These are phyloP conservation scores for Prosopocoilus inquinatus DNA, from an alignment of 2,888 invertebrate genomes.

Conservation along the genomic window DNA sequence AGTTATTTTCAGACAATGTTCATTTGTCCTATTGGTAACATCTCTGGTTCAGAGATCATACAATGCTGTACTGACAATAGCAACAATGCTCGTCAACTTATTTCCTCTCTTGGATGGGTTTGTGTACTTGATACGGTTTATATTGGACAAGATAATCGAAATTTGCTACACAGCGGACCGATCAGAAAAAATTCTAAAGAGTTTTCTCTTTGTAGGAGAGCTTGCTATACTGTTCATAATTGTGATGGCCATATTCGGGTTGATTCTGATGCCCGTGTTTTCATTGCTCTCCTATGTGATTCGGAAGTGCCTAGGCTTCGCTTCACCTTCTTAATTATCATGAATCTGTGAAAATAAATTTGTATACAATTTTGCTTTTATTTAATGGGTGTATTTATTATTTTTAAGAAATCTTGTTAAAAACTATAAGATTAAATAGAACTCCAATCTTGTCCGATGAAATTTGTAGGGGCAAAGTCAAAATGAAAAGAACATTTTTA, in stretches of 20 bases:
- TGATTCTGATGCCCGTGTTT: conserved; percentile 43
- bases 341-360: too few species aligned
- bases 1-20: conserved; percentile 38
- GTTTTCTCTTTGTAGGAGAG: conserved; percentile 39
- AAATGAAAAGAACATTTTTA: too few species aligned
- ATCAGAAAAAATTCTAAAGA: conserved; percentile 39
- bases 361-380: too few species aligned
- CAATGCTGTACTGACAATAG: conserved; percentile 39
- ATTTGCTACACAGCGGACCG: conserved; percentile 38
- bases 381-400: too few species aligned
- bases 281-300: conserved; percentile 16
- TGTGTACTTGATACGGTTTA: conserved; percentile 40
- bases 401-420: too few species aligned
- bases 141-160: conserved; percentile 45
- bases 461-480: too few species aligned
- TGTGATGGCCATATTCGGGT: conserved; percentile 41
- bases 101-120: conserved; percentile 36
- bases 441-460: too few species aligned
- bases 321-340: not conserved
- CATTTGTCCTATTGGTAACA: conserved; percentile 41
- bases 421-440: too few species aligned
- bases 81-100: conserved; percentile 35
- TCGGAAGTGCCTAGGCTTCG: conserved; percentile 14
- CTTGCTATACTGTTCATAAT: conserved; percentile 39
- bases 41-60: conserved; percentile 42